A percentile compares a stretch with the other conserved stretches of the same genome.
Conservation (phyloP, 2,888 invertebrate genomes). For the Caenorhabditis sp. region DNA sequence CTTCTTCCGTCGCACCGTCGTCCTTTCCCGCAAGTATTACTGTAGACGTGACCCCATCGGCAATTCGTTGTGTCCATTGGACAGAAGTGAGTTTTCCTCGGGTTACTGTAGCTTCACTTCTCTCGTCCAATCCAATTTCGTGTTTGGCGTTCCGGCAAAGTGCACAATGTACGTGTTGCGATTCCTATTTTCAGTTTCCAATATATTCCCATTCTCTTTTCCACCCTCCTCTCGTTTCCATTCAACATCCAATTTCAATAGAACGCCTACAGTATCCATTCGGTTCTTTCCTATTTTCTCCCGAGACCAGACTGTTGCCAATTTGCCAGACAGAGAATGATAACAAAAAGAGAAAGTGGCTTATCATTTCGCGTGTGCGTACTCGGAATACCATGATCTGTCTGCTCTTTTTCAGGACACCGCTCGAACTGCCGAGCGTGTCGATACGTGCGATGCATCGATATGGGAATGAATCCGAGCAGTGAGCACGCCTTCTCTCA, state of each 20-base stretch:
- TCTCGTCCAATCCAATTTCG: conserved; percentile 7
- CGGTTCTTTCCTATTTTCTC: neutral
- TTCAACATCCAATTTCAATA: conserved; percentile 4
- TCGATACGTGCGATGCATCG: conserved; percentile 48
- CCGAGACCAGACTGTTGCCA: neutral
- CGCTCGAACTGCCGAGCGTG: conserved; percentile 56
- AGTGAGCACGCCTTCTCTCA: conserved; percentile 13
- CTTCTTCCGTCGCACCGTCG: conserved; percentile 54
- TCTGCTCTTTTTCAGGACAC: conserved; percentile 35
- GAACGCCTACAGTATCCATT: conserved; percentile 18
- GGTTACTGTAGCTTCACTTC: conserved; percentile 8
- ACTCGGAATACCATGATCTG: neutral
- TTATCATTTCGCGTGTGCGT: neutral
- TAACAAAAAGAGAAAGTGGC: neutral
- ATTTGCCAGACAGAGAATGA: neutral
- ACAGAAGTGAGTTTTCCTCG: conserved; percentile 28
- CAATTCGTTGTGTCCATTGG: conserved; percentile 48
- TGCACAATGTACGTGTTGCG: conserved; percentile 22
- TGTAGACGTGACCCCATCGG: conserved; percentile 44
- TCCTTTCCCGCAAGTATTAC: conserved; percentile 32
- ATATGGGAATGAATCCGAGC: conserved; percentile 58
- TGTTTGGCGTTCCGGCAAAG: conserved; percentile 6
- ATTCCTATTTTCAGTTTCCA: conserved; percentile 12
- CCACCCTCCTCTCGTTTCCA: neutral
- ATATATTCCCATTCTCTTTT: conserved; percentile 9